Base-by-base conservation (phyloP, 2,797 vertebrate species). In the Mormyrus hasselquistii region DNA sequence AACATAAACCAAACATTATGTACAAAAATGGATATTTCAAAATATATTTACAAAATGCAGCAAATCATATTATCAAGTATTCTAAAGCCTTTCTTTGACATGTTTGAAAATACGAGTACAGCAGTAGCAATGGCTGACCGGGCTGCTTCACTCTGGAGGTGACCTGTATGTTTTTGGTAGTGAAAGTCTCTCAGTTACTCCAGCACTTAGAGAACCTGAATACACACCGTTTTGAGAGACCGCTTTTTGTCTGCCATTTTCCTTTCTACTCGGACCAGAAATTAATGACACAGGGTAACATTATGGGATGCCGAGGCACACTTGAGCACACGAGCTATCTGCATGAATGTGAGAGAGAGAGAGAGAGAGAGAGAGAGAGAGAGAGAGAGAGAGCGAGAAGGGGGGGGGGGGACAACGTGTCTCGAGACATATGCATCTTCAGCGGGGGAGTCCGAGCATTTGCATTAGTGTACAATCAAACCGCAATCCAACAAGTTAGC, bases 1-100 rank as follows among this genome's bases (percentile, higher is more conserved):
- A 95, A 96, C 95, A 96, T 94, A 94, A 94, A 96, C 95, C 93
- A 96, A 93, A 95, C 88, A 92, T 92, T 95, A 96, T 95, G 94
- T 95, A 95, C 95, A 96, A 92, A 84, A 94, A 94, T 92, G 93
- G 92, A 93, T 92, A 94, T 93, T 79, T 89, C 89, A 94, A 94
- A 92, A 94, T 92, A 92, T 92, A 92, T 87, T 49, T 89, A 95
- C 93, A 95, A 91, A 93, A 95, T 92, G 95, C 95, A 96, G 95
- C 95, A 95, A 95, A 93, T 93, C 93, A 95, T 90, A 92, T 14
- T 53, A 91, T 94, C 93, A 94, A 94, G 93, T 95, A 93, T 92
- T 91, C 79, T 91, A 90, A 88, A 92, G 91, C 88, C 90, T 92
- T 94, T 47, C 85, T 86, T 88, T 53, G 59, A 29, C 41, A 49